A percentile compares a stretch with the other conserved stretches of the same genome.
phyloP scores from a whole-genome alignment of 1,140 invertebrate genomes.

The Coboldia fuscipes region DNA sequence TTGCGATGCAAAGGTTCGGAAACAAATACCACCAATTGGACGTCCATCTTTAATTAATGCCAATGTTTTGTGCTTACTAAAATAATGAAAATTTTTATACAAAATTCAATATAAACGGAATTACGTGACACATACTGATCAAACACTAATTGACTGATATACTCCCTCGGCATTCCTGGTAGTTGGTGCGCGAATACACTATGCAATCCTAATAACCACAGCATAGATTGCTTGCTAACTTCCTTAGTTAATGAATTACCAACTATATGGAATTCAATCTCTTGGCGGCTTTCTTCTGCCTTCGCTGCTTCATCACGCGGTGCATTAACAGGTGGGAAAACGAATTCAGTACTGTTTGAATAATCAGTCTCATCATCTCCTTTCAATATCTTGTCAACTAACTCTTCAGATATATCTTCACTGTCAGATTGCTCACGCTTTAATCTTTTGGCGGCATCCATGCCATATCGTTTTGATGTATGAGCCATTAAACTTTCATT shows the following conservation, averaged over 20 bases:
- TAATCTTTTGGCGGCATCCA: conserved; percentile 9
- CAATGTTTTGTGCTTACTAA: conserved; percentile 83
- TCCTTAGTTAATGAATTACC: conserved; percentile 76
- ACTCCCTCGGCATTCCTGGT: conserved; percentile 94
- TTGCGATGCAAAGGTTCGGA: conserved; percentile 79
- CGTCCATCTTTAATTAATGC: conserved; percentile 76
- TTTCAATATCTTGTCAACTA: conserved; percentile 16
- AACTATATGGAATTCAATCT: conserved; percentile 86
- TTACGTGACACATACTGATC: conserved; percentile 55
- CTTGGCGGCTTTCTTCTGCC: conserved; percentile 65
- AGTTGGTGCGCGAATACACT: conserved; percentile 92
- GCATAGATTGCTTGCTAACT: conserved; percentile 74
- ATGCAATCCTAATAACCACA: conserved; percentile 75
- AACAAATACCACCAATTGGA: conserved; percentile 96
- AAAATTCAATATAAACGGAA: conserved; percentile 1
- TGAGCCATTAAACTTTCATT: conserved; percentile 6
- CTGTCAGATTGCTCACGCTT: conserved; percentile 12
- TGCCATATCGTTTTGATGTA: background rate
- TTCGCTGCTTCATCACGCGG: conserved; percentile 82
- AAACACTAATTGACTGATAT: conserved; percentile 91
- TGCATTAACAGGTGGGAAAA: conserved; percentile 40
- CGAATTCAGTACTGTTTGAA: conserved; percentile 11
- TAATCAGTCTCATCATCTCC: conserved; percentile 15
- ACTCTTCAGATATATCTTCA: conserved; percentile 15
- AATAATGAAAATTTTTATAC: conserved; percentile 11